These are phyloP conservation scores for Aegotheles bennettii DNA, from an alignment of 2,113 vertebrate genomes.

Conservation along the genomic window DNA sequence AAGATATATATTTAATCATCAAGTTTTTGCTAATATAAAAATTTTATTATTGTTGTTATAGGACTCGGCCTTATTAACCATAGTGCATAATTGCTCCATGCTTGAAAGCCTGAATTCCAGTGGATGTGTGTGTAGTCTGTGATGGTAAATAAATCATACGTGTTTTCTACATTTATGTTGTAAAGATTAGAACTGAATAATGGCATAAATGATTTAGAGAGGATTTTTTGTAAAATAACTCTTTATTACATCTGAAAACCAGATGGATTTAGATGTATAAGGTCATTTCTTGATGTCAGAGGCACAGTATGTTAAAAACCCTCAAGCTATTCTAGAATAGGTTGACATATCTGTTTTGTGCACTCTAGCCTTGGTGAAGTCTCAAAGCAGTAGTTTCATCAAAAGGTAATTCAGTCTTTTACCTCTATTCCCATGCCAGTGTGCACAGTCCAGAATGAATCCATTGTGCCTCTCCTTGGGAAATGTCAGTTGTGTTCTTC, in stretches of 20 bases:
- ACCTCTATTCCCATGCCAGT: neutral
- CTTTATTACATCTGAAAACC: neutral
- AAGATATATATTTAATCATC: neutral
- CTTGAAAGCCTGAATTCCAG: neutral
- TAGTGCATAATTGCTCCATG: neutral
- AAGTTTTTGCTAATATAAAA: neutral
- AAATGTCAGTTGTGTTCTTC: neutral
- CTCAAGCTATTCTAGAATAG: neutral
- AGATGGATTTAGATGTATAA: neutral
- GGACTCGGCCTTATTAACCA: neutral
- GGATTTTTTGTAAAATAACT: neutral
- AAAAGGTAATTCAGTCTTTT: neutral
- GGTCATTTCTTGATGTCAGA: neutral
- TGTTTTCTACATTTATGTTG: neutral
- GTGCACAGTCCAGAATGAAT: neutral
- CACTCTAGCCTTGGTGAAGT: neutral
- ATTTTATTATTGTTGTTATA: neutral
- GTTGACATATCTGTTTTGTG: neutral
- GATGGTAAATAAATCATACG: neutral
- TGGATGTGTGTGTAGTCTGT: accelerated
- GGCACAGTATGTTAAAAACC: neutral
- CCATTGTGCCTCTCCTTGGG: neutral
- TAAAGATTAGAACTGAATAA: neutral
- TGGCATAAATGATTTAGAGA: neutral
- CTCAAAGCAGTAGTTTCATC: neutral